phyloP scores from a whole-genome alignment of 2,113 vertebrate species.

The Plotosus lineatus region DNA sequence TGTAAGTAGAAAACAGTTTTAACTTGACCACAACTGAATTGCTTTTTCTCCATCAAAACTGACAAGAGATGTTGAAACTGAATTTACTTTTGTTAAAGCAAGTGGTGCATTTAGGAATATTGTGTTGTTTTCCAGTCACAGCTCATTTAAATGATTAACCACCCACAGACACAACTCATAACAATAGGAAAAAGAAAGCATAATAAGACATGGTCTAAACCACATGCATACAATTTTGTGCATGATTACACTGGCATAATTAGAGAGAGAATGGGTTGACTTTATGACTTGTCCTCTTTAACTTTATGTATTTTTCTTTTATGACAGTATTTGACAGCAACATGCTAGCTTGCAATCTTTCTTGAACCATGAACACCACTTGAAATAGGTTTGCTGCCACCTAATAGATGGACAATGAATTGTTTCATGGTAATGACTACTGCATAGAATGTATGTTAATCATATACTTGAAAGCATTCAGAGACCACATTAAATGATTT shows the following conservation, averaged over 20 bases:
- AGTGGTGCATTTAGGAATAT: slow-evolving; percentile 34
- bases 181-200: slow-evolving; percentile 20
- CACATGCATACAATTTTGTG: not conserved
- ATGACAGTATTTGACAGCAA: too few relatives aligned
- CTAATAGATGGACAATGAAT: too few relatives aligned
- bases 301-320: too few relatives aligned
- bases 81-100: slow-evolving; percentile 50
- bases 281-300: too few relatives aligned
- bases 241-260: not conserved
- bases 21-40: slow-evolving; percentile 14
- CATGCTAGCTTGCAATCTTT: too few relatives aligned
- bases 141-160: slow-evolving; percentile 50
- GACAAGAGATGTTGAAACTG: slow-evolving; percentile 47
- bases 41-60: slow-evolving; percentile 31
- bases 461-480: too few relatives aligned
- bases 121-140: slow-evolving; percentile 56
- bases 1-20: not conserved
- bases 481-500: too few relatives aligned
- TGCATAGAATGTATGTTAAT: too few relatives aligned
- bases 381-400: too few relatives aligned
- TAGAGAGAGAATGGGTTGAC: too few relatives aligned
- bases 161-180: slow-evolving; percentile 33
- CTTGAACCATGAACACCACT: too few relatives aligned
- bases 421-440: too few relatives aligned
- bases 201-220: slow-evolving; percentile 27